A percentile compares a stretch with the other conserved stretches of the same genome.
phyloP scores from a whole-genome alignment of 2,797 vertebrate genomes.

The Melopsittacus undulatus region DNA sequence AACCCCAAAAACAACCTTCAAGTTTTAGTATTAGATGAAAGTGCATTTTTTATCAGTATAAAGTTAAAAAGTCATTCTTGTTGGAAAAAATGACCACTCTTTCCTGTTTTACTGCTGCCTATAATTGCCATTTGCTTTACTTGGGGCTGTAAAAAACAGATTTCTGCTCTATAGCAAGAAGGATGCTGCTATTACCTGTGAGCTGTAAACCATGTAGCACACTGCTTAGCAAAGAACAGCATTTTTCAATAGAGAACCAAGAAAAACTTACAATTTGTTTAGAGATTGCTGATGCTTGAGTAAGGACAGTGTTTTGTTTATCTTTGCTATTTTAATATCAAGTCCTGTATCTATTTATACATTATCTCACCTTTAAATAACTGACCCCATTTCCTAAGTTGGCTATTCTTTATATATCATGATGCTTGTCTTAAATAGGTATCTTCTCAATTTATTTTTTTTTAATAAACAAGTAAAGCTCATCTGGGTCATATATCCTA shows the following conservation, averaged over 20 bases:
- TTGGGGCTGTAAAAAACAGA: background rate
- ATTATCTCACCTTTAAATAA: background rate
- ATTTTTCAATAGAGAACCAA: background rate
- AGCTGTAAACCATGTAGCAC: background rate
- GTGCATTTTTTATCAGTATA: background rate
- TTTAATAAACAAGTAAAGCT: background rate
- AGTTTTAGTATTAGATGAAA: background rate
- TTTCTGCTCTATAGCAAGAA: background rate
- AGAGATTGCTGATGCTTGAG: background rate
- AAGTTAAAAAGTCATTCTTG: background rate
- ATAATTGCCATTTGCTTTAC: background rate
- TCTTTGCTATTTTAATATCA: background rate
- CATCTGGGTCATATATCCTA: background rate
- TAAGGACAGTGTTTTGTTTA: background rate
- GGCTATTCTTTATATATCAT: background rate
- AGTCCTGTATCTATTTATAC: background rate
- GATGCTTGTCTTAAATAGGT: background rate
- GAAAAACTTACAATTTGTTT: background rate
- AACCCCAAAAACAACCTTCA: background rate
- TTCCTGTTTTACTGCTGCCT: background rate
- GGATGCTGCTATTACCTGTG: background rate
- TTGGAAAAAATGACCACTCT: background rate
- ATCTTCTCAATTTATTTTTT: background rate
- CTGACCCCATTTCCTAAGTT: background rate
- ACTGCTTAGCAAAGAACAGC: background rate